phyloP scores from a whole-genome alignment of 2,797 vertebrate species.

The Ptychobarbus kaznakovi region DNA sequence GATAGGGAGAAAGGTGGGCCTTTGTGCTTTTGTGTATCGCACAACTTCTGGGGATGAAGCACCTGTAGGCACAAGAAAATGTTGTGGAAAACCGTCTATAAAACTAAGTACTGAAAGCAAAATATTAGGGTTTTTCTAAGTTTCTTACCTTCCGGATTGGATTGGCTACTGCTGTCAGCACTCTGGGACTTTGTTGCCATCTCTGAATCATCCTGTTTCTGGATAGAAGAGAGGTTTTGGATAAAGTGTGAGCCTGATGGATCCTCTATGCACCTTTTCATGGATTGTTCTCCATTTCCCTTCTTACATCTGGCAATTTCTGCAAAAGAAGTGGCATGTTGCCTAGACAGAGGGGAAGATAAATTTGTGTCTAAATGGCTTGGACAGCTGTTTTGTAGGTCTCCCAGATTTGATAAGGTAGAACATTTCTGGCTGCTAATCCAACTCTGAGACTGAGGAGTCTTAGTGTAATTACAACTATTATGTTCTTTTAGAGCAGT shows the following conservation, averaged over 20 bases:
- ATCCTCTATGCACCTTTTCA: constrained; percentile 36
- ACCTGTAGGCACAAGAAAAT: constrained; percentile 62
- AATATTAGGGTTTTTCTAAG: neutral
- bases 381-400: constrained; percentile 45
- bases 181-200: neutral
- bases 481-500: constrained; percentile 7
- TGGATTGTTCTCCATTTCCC: constrained; percentile 67
- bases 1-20: constrained; percentile 94
- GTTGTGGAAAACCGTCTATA: neutral
- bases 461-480: neutral
- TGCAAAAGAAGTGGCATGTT: constrained; percentile 81
- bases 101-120: neutral
- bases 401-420: constrained; percentile 3
- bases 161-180: constrained; percentile 7
- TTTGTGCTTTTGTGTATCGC: constrained; percentile 91
- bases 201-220: constrained; percentile 72
- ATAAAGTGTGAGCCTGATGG: constrained; percentile 63
- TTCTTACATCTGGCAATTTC: constrained; percentile 81
- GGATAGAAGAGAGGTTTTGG: constrained; percentile 79
- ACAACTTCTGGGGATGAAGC: constrained; percentile 75
- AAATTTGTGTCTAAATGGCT: constrained; percentile 24
- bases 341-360: constrained; percentile 22
- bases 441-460: constrained; percentile 53
- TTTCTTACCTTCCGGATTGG: constrained; percentile 55
- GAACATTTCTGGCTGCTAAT: constrained; percentile 44